Base-by-base conservation (phyloP, 2,888 invertebrate genomes). In the Drosophila sordidula region DNA sequence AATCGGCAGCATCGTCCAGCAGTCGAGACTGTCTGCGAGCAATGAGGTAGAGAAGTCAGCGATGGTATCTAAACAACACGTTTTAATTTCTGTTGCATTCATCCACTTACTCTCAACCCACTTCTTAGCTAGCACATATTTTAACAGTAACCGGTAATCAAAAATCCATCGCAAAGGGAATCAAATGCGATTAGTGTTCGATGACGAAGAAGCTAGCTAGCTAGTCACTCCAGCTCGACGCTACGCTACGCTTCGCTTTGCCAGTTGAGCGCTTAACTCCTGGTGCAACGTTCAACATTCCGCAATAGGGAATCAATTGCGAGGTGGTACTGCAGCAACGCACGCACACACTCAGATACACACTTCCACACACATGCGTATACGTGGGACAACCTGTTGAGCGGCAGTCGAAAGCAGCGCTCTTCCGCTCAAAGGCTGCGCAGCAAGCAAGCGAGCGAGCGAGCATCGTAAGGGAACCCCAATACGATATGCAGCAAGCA, bases 261-360 rank as follows among this genome's bases (percentile, higher is more conserved):
- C 83, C 83, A 84, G 83, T 84, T 84, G 83, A 84, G 83, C 65
- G 67, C 79, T 70, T 71, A 77, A 81, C 83, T 84, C 83, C 83
- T 84, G 83, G 83, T 81, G 72, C 82, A 75, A 50, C 83, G 85
- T 75, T 85, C 83, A 84, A 38, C 83, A 81, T 65, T 58, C 87
- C 83, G 87, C 87, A 87, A 84, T 81, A 73, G 83, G 83, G 87
- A 87, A 87, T 72, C 83, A 75, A 81, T 79, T 84, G 83, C 83
- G 83, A 84, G 83, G 85, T 84, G 83, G 87, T 85, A 84, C 87
- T 79, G 67, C 81, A 82, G 83, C 84, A 79, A 75, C 79, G 78
- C 75, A 72, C 65, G 64, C 50, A 64, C 56, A 47, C 46, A 41
- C 32, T 2, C 14, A 51, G 25, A 25, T 25, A 25, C 16, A 8